These are phyloP conservation scores for Megathymus violae DNA, from an alignment of 1,140 invertebrate genomes.

Conservation along the genomic window DNA sequence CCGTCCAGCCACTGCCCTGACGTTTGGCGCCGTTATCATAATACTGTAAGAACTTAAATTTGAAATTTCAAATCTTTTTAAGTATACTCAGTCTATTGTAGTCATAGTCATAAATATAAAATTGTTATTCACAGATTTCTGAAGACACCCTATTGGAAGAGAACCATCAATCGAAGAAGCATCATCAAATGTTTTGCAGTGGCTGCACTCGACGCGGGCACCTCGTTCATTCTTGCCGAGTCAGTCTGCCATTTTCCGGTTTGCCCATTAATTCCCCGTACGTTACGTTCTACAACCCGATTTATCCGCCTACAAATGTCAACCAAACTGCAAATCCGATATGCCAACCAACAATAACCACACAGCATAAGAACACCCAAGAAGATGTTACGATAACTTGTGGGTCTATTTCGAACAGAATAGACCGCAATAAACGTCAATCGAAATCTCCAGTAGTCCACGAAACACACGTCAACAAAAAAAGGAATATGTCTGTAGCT, in stretches of 20 bases:
- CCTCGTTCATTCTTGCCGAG: constrained; percentile 83
- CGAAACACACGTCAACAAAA: constrained; percentile 63
- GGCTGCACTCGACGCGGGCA: constrained; percentile 87
- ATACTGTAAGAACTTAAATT: constrained; percentile 84
- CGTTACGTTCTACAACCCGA: constrained; percentile 58
- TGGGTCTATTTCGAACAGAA: constrained; percentile 30
- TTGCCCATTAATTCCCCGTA: constrained; percentile 69
- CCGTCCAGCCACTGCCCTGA: constrained; percentile 85
- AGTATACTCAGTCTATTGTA: too few relatives aligned
- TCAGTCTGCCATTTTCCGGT: constrained; percentile 62
- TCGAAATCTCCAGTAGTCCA: constrained; percentile 66
- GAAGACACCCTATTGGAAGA: constrained; percentile 63
- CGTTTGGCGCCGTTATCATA: constrained; percentile 88
- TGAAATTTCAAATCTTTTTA: constrained; percentile 12
- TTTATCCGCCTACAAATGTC: constrained; percentile 44
- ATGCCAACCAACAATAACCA: constrained; percentile 41
- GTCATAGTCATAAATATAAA: too few relatives aligned
- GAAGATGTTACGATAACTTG: constrained; percentile 41
- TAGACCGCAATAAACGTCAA: constrained; percentile 56
- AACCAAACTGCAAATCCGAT: constrained; percentile 25
- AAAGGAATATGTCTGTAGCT: constrained; percentile 48
- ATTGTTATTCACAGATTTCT: constrained; percentile 43
- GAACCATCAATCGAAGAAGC: constrained; percentile 64
- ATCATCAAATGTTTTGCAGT: constrained; percentile 84
- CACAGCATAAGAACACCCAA: constrained; percentile 24